These are phyloP conservation scores for Oscheius sp. DNA, from an alignment of 2,888 invertebrate genomes.

Conservation along the genomic window DNA sequence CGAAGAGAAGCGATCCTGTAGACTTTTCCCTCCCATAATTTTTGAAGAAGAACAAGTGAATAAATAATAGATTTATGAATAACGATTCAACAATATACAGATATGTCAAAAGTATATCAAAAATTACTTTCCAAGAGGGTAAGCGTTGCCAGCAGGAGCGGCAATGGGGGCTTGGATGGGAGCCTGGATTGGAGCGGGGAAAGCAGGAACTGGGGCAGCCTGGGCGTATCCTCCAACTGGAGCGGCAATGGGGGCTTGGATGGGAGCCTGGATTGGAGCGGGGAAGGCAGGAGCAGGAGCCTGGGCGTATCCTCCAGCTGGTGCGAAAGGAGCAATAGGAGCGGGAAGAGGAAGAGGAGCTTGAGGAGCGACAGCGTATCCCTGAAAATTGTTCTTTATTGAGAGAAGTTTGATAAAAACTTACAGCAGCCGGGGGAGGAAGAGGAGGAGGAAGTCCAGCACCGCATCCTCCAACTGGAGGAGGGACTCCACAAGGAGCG, in stretches of 20 bases:
- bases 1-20: no score
- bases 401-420: not conserved
- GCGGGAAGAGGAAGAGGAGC: not conserved
- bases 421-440: not conserved
- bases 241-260: constrained; percentile 20
- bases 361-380: constrained; percentile 32
- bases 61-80: constrained; percentile 12
- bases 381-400: constrained; percentile 8
- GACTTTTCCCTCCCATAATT: no score
- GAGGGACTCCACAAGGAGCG: no score
- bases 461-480: no score
- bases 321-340: not conserved
- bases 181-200: constrained; percentile 4
- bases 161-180: constrained; percentile 20
- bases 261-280: not conserved
- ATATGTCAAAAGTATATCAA: not conserved
- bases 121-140: constrained; percentile 28
- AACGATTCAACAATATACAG: constrained; percentile 15
- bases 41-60: not conserved
- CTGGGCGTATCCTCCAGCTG: constrained; percentile 16
- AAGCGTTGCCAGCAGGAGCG: constrained; percentile 32
- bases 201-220: constrained; percentile 20
- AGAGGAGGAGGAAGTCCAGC: not conserved
- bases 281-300: constrained; percentile 22
- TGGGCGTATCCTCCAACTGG: not conserved